These are phyloP conservation scores for Asobara japonica DNA, from an alignment of 1,140 invertebrate species.

Conservation along the genomic window DNA sequence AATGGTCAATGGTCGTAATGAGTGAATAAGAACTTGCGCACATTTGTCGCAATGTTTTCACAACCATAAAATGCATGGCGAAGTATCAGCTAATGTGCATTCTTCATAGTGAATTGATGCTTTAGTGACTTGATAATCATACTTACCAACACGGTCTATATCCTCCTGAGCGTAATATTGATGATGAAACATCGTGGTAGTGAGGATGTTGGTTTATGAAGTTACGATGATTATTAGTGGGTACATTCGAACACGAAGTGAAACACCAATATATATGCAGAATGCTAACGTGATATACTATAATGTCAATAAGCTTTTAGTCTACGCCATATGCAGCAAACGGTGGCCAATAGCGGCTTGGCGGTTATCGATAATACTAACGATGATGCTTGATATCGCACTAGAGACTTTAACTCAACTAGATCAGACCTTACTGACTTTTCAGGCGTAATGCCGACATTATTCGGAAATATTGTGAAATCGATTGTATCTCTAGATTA, in stretches of 20 bases:
- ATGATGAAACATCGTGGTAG: slow-evolving; percentile 48
- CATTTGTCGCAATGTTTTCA: background rate
- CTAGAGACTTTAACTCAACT: background rate
- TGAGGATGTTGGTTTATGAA: slow-evolving; percentile 1
- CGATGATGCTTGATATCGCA: background rate
- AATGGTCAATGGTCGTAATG: slow-evolving; percentile 15
- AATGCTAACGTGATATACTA: background rate
- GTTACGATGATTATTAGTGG: slow-evolving; percentile 2
- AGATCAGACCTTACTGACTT: background rate
- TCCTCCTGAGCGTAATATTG: slow-evolving; percentile 56
- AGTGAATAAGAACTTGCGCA: slow-evolving; percentile 11
- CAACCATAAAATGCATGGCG: background rate
- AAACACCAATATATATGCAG: background rate
- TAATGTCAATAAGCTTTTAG: background rate
- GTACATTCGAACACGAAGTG: background rate
- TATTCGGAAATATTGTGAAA: background rate
- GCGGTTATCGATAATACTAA: background rate
- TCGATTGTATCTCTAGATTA: background rate
- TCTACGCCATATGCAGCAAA: background rate
- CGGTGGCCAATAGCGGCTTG: background rate
- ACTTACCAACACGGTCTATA: slow-evolving; percentile 58
- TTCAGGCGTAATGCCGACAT: background rate
- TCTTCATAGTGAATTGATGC: background rate
- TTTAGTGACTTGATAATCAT: slow-evolving; percentile 1
- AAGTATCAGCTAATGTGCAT: background rate